Base-by-base conservation (phyloP, 1,140 invertebrate genomes). In the Rhopalosiphum maidis region DNA sequence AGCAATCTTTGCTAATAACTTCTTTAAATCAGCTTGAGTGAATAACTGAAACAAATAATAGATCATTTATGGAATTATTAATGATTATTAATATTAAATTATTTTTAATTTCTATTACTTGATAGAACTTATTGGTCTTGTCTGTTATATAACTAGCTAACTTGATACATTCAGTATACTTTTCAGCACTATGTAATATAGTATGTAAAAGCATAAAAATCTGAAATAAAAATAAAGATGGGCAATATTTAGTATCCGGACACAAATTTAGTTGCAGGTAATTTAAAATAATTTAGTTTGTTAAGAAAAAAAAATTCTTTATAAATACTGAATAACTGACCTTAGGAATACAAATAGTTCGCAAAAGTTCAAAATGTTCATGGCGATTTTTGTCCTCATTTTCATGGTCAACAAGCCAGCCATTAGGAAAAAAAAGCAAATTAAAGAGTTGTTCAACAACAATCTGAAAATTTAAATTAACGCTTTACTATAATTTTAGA, bases 401-500 rank as follows among this genome's bases (percentile, higher is more conserved):
- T 93, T 95, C 95, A 92, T 96, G 95, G 95, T 99, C 98, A 43
- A 97, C 96, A 93, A 99, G 96, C 98, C 98, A 99, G 51, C 98
- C 98, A 83, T 97, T 97, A 94, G 98, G 97, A 77, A 98, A 97
- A 95, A 99, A 99, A 46, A 99, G 95, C 18, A 99, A 97, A 95
- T 99, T 99, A 95, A 98, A 98, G 2, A 99, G 95, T 51, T 97
- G 96, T 88, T 97, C 97, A 94, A 97, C 97, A 0, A 98, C 97
- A 94, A 96, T 96, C 97, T 97, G 94, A 93, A 95, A 95, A 93
- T 86, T 82, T 23, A 91, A 51, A 82, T 30, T 21, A n/a, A 18
- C 1, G 15, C 0, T 83, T 35, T n/a, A 77, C 1, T 23, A 30
- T 51, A 15, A 30, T 83, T 48, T 82, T 5, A 48, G 18, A 48